Conservation (phyloP, 37 sponge, comb jelly and placozoan genomes). For the Petrosia ficiformis region DNA sequence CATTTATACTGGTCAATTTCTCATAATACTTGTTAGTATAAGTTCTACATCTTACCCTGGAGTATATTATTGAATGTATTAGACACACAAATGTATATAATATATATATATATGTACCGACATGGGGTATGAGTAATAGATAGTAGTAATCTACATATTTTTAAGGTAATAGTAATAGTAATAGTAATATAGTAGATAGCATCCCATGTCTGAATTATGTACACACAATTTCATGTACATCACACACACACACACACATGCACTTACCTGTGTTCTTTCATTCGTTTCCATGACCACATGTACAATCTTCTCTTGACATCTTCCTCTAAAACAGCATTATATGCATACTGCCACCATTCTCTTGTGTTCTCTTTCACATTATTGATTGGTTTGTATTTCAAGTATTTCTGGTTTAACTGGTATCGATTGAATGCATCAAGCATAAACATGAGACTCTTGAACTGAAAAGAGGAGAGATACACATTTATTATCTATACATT, state of each 20-base stretch:
- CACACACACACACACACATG: too few species aligned
- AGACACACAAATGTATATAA: too few species aligned
- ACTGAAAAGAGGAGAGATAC: slow-evolving; percentile 11
- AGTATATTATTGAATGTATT: too few species aligned
- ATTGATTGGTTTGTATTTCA: slow-evolving; percentile 40
- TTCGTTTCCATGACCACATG: slow-evolving; percentile 79
- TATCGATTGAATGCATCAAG: slow-evolving; percentile 51
- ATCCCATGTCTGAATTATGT: too few species aligned
- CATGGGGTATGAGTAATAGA: background rate
- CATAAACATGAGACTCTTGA: slow-evolving; percentile 37
- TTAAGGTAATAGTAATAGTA: too few species aligned
- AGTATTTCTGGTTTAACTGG: slow-evolving; percentile 42
- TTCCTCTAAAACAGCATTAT: slow-evolving; percentile 64
- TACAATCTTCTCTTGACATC: slow-evolving; percentile 48
- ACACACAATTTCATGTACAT: too few species aligned
- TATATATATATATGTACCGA: too few species aligned
- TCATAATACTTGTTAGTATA: slow-evolving; percentile 61
- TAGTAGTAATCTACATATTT: too few species aligned
- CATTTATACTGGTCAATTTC: slow-evolving; percentile 38
- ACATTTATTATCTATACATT: background rate
- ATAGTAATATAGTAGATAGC: too few species aligned
- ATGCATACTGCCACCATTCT: slow-evolving; percentile 81
- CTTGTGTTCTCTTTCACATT: slow-evolving; percentile 16
- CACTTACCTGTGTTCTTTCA: slow-evolving; percentile 80
- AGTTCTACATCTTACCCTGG: slow-evolving; percentile 29